Base-by-base conservation (phyloP, 2,888 invertebrate species). In the Lycaena phlaeas region DNA sequence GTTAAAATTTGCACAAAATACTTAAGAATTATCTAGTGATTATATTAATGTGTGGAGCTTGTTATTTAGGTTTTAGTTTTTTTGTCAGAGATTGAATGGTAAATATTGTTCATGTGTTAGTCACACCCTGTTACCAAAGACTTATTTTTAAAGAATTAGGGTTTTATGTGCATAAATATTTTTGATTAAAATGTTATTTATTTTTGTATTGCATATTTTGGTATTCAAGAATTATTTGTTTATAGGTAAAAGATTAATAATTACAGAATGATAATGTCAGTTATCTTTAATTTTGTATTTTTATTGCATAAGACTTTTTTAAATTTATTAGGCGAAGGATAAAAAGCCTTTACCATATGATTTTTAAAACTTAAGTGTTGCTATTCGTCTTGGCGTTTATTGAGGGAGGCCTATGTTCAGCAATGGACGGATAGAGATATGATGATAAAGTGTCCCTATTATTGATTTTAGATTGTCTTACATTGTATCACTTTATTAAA, bases 1-100 rank as follows among this genome's bases (percentile, higher is more conserved):
- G 51, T 59, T 62, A 50, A 53, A 52, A 51, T 54, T 42, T 71
- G 77, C 78, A 78, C 77, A 76, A 71, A 61, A 64, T 68, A 72
- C 64, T 68, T 71, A 64, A 52, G 41, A 22, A 38, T 46, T 41
- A 38, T 44, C 28, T 40, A 62, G 51, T 51, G 43, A 45, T 51
- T 56, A 51, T 52, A 59, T 58, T 49, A 46, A 57, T 61, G 59
- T 64, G 64, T 65, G 42, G 36, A 40, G 28, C 26, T 39, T 34
- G 34, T 26, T 27, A 26, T 34, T 17, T 28, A 46, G 29, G 38
- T 36, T 36, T 37, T 38, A 38, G 27, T 25, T 44, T 42, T 44
- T 45, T 42, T 43, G 37, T 46, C 36, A 40, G 31, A 26, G 34
- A 44, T 41, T 43, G 28, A 44, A 27, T 14, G 36, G 34, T 42